These are phyloP conservation scores for Abrostola tripartita DNA, from an alignment of 2,888 invertebrate species.

Conservation along the genomic window DNA sequence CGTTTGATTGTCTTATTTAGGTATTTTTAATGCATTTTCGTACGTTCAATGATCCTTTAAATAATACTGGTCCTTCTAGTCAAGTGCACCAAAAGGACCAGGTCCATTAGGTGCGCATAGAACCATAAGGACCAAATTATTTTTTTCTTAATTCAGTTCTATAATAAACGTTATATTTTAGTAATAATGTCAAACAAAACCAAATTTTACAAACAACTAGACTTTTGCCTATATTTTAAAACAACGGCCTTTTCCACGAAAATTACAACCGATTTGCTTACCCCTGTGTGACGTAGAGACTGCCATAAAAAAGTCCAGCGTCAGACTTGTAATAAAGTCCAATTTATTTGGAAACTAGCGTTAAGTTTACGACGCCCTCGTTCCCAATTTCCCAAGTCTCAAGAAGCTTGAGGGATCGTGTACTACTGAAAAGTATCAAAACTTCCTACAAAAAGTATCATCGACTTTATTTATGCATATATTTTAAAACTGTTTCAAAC, in stretches of 20 bases:
- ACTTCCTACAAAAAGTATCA: constrained; percentile 10
- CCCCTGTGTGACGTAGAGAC: constrained; percentile 7
- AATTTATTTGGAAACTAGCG: constrained; percentile 33
- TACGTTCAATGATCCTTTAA: background rate
- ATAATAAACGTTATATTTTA: too few species aligned
- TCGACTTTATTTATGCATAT: constrained; percentile 6
- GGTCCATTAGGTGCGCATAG: too few species aligned
- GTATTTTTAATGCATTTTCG: background rate
- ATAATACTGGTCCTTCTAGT: too few species aligned
- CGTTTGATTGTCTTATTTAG: too few species aligned
- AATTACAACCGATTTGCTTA: too few species aligned
- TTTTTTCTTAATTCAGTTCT: too few species aligned
- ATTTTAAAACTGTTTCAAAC: background rate
- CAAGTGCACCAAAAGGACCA: too few species aligned
- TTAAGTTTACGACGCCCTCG: constrained; percentile 21
- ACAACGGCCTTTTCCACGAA: too few species aligned
- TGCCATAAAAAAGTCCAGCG: constrained; percentile 18
- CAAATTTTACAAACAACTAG: too few species aligned
- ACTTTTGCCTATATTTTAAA: too few species aligned
- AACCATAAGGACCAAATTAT: too few species aligned
- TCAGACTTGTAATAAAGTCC: constrained; percentile 35
- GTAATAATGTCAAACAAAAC: too few species aligned
- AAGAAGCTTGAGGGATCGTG: constrained; percentile 19
- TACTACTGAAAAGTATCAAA: constrained; percentile 13
- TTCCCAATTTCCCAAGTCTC: constrained; percentile 12